Conservation (phyloP, 1,140 invertebrate genomes). For the Holotrichia oblita region DNA sequence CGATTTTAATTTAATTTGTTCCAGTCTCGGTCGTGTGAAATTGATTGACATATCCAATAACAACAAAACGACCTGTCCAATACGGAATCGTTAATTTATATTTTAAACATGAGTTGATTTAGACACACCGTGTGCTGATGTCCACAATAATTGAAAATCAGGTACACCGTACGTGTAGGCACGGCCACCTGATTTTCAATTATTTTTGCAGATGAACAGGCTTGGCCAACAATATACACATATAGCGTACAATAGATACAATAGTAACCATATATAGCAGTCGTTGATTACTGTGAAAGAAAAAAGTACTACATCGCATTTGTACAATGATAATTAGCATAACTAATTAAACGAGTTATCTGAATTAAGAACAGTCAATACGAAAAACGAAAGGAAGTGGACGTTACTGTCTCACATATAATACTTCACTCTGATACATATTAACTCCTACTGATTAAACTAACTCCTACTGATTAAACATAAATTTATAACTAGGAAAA, state of each 20-base stretch:
- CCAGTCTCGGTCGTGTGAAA: conserved; percentile 4
- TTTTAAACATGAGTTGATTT: conserved; percentile 14
- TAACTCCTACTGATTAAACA: no score
- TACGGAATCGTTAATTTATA: neutral
- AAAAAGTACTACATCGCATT: neutral
- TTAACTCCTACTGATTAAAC: no score
- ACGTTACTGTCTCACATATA: no score
- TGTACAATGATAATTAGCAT: no score
- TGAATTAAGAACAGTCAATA: no score
- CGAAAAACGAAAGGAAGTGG: no score
- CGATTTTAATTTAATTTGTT: conserved; percentile 21
- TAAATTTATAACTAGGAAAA: no score
- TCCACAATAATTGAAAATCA: no score
- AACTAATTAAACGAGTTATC: no score
- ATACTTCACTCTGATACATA: no score
- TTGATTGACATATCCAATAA: conserved; percentile 21
- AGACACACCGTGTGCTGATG: neutral
- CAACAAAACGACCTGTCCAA: conserved; percentile 5
- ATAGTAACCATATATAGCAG: neutral
- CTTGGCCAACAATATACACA: neutral
- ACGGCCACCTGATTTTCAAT: neutral
- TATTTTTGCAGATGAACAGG: neutral
- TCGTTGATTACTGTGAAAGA: neutral
- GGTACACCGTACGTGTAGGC: neutral
- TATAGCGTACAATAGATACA: neutral